These are phyloP conservation scores for Drosophila nr. fundita DNA, from an alignment of 2,888 invertebrate species.

Conservation along the genomic window DNA sequence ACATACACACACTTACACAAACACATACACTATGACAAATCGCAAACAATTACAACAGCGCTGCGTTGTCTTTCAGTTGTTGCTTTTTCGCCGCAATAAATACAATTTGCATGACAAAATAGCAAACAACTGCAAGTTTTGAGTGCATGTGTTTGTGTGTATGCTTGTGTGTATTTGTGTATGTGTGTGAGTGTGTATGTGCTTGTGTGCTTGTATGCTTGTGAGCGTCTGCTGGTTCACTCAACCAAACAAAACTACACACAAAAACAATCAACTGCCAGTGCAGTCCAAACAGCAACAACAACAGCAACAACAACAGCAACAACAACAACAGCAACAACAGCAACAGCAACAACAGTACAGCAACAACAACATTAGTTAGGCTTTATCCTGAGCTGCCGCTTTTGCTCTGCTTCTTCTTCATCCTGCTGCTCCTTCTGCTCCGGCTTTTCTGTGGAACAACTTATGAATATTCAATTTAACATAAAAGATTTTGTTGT, in stretches of 20 bases:
- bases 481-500: constrained; percentile 77
- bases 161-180: constrained; percentile 10
- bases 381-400: constrained; percentile 51
- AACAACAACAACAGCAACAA: constrained; percentile 19
- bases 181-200: constrained; percentile 17
- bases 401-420: constrained; percentile 15
- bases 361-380: constrained; percentile 29
- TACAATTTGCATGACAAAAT: constrained; percentile 80
- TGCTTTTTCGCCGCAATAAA: constrained; percentile 77
- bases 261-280: constrained; percentile 78
- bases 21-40: constrained; percentile 63
- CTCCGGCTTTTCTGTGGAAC: constrained; percentile 52
- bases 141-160: constrained; percentile 17
- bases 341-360: constrained; percentile 18
- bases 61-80: constrained; percentile 56
- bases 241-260: constrained; percentile 77
- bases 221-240: constrained; percentile 69
- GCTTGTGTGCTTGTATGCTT: constrained; percentile 15
- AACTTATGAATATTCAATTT: constrained; percentile 80
- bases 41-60: constrained; percentile 72
- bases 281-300: constrained; percentile 46
- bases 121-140: constrained; percentile 76
- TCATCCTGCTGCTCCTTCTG: constrained; percentile 14
- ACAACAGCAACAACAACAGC: constrained; percentile 18
- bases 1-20: constrained; percentile 13